A percentile compares a stretch with the other conserved stretches of the same genome.
Conservation (phyloP, 2,797 vertebrate genomes). For the Astyanax mexicanus region DNA sequence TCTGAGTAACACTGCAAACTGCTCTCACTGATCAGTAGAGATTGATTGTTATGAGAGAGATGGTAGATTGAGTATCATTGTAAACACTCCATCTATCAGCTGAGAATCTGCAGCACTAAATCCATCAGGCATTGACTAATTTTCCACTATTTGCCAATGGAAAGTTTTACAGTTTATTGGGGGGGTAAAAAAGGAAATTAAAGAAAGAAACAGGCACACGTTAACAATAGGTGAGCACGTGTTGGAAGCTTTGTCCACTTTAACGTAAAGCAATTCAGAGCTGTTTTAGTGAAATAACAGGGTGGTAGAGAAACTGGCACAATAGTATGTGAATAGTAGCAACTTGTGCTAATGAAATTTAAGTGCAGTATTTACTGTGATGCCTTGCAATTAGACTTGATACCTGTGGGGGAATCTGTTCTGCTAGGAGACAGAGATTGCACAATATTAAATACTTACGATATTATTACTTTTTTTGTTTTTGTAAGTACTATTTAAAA, state of each 20-base stretch:
- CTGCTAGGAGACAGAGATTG: constrained; percentile 59
- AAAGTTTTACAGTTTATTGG: neutral
- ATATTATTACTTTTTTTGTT: constrained; percentile 10
- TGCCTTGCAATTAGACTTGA: constrained; percentile 71
- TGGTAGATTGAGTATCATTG: neutral
- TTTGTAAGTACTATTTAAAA: constrained; percentile 79
- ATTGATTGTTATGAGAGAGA: neutral
- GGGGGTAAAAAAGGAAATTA: neutral
- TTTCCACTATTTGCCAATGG: neutral
- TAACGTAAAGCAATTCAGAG: constrained; percentile 37
- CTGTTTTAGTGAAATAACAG: constrained; percentile 12
- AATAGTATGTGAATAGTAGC: constrained; percentile 53
- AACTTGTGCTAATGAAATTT: constrained; percentile 37
- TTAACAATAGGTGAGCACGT: neutral
- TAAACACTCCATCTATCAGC: neutral
- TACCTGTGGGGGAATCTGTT: constrained; percentile 62
- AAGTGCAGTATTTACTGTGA: constrained; percentile 68
- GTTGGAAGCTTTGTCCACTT: constrained; percentile 51
- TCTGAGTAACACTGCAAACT: constrained; percentile 27
- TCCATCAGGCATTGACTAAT: neutral
- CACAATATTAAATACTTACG: constrained; percentile 38
- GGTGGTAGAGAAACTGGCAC: constrained; percentile 62
- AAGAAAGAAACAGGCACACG: too few relatives aligned
- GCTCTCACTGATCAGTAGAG: neutral
- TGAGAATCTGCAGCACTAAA: neutral